Evolutionary conservation across 2,797 vertebrate species (phyloP).

Genomic region (Urocyon cinereoargenteus): DNA sequence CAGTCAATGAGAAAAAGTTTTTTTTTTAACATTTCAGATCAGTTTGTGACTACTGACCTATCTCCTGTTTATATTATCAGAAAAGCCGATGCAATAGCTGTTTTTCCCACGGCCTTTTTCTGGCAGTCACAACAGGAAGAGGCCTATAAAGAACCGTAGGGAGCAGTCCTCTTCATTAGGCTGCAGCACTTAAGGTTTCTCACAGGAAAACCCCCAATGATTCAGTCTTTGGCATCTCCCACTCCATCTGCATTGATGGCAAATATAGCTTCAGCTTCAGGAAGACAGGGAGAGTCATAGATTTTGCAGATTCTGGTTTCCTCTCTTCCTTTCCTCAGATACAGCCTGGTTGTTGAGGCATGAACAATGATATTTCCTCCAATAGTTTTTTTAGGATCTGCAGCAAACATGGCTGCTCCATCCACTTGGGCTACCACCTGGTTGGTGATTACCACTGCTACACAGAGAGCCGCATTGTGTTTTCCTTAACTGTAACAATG

Average conservation of each 20-base stretch:
- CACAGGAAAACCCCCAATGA: neutral
- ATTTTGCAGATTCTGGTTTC: conserved; percentile 99
- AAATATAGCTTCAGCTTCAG: conserved; percentile 98
- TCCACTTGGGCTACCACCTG: conserved; percentile 98
- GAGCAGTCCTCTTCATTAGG: neutral
- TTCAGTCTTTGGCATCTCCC: conserved; percentile 97
- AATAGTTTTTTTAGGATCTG: conserved; percentile 98
- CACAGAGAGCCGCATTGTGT: neutral
- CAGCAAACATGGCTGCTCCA: conserved; percentile 97
- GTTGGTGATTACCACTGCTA: conserved; percentile 96
- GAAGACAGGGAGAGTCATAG: conserved; percentile 97
- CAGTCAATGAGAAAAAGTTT: neutral
- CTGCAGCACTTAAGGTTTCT: neutral
- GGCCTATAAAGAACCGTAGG: conserved; percentile 19
- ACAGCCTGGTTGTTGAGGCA: conserved; percentile 98
- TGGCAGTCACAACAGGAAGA: conserved; percentile 66
- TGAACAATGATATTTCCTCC: conserved; percentile 99
- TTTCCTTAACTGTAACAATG: neutral
- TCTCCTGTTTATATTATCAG: too few relatives aligned
- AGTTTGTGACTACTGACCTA: too few relatives aligned
- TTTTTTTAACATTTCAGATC: too few relatives aligned
- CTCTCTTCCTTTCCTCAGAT: conserved; percentile 96
- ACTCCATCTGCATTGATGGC: conserved; percentile 97
- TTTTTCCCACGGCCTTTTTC: conserved; percentile 1
- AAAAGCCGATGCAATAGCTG: too few relatives aligned